Conservation (phyloP, 2,888 invertebrate genomes). For the Autographa gamma region DNA sequence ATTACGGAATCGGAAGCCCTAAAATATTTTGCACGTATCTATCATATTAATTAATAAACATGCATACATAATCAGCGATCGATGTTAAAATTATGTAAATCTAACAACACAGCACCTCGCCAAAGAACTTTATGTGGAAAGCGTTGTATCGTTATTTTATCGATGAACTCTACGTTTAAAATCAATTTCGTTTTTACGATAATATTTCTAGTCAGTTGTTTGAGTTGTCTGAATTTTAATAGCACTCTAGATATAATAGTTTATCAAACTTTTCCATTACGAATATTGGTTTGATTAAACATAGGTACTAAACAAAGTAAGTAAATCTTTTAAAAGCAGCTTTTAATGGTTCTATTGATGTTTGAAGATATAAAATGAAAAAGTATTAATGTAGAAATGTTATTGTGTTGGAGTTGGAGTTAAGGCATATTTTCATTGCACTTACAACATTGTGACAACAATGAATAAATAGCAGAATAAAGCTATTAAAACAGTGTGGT, state of each 20-base stretch:
- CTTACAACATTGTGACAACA: constrained; percentile 52
- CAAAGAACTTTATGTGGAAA: background rate
- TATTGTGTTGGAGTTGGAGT: constrained; percentile 40
- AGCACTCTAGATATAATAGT: too few species aligned
- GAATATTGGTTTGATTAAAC: too few species aligned
- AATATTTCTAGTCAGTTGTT: background rate
- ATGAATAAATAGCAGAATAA: constrained; percentile 64
- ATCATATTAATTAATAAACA: constrained; percentile 34
- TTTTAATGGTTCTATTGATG: constrained; percentile 20
- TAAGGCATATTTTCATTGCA: constrained; percentile 48
- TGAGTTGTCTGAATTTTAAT: background rate
- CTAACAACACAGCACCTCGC: background rate
- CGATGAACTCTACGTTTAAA: background rate
- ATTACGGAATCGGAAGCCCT: constrained; percentile 65
- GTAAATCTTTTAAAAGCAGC: background rate
- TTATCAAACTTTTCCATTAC: too few species aligned
- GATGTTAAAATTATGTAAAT: constrained; percentile 8
- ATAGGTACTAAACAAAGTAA: too few species aligned
- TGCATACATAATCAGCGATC: constrained; percentile 21
- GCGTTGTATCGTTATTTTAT: background rate
- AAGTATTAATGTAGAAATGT: constrained; percentile 33
- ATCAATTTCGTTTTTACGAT: background rate
- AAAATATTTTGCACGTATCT: constrained; percentile 59
- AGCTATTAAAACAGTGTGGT: constrained; percentile 62
- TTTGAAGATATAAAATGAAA: constrained; percentile 33